Percentiles rank a stretch among this genome's conserved stretches.
Evolutionary conservation across 2,113 vertebrate species (phyloP).

Genomic region (Ageneiosus marmoratus): DNA sequence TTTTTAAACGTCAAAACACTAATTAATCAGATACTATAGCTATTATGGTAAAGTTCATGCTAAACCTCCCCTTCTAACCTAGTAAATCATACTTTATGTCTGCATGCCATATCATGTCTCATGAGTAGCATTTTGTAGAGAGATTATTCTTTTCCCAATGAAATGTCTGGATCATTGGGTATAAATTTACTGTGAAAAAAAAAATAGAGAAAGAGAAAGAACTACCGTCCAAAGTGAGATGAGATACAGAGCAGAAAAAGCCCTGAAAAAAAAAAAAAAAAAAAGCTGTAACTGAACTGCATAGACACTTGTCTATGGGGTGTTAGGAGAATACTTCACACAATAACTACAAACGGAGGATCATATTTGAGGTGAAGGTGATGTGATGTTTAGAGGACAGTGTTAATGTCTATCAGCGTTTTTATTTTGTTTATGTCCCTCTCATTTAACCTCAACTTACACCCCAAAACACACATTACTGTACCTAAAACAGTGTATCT

Average conservation of each 20-base stretch:
- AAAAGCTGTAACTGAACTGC: conserved; percentile 25
- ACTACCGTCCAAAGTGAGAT: not conserved
- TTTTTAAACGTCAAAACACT: conserved; percentile 20
- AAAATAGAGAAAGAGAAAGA: conserved; percentile 11
- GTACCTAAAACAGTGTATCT: not conserved
- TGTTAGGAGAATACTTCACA: conserved; percentile 4
- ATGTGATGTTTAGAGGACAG: not conserved
- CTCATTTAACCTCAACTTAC: not conserved
- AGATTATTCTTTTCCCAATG: conserved; percentile 21
- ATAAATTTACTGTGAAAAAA: conserved; percentile 53
- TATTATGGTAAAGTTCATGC: not conserved
- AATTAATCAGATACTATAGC: conserved; percentile 21
- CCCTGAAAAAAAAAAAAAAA: conserved; percentile 5
- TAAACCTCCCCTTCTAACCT: conserved; percentile 19
- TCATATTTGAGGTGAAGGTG: not conserved
- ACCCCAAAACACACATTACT: not conserved
- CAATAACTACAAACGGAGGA: conserved; percentile 13
- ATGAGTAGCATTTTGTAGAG: conserved; percentile 15
- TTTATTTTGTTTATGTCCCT: not conserved
- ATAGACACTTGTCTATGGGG: not conserved
- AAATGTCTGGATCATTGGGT: conserved; percentile 22
- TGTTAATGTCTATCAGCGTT: not conserved
- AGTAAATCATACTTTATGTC: not conserved
- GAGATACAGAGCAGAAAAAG: not conserved
- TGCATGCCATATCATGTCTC: not conserved